phyloP scores from a whole-genome alignment of 2,888 invertebrate species.

The Automeris io region DNA sequence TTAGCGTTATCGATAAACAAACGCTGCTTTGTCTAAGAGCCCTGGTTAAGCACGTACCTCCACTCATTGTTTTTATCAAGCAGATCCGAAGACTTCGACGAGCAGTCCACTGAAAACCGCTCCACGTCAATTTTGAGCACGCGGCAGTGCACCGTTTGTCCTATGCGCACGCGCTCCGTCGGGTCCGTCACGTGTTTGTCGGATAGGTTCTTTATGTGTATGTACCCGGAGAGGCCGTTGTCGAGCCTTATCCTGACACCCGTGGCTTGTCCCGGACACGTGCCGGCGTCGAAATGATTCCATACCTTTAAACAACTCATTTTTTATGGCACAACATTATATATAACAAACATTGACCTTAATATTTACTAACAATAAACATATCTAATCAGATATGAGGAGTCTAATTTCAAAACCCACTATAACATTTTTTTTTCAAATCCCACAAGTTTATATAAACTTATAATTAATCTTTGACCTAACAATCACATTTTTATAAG shows the following conservation, averaged over 20 bases:
- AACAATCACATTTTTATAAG: no score
- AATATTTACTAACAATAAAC: no score
- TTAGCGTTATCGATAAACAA: no score
- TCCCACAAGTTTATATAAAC: no score
- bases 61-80: slow-evolving; percentile 93
- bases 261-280: slow-evolving; percentile 96
- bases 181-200: slow-evolving; percentile 96
- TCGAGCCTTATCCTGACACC: slow-evolving; percentile 94
- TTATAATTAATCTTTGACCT: no score
- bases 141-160: slow-evolving; percentile 90
- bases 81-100: slow-evolving; percentile 94
- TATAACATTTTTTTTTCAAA: no score
- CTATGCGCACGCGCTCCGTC: slow-evolving; percentile 90
- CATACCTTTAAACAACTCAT: slow-evolving; percentile 84
- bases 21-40: not conserved
- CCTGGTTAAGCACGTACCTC: slow-evolving; percentile 80
- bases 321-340: no score
- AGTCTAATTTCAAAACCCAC: no score
- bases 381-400: no score
- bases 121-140: slow-evolving; percentile 98
- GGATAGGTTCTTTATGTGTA: slow-evolving; percentile 94
- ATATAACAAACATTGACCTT: no score
- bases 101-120: slow-evolving; percentile 94
- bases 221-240: slow-evolving; percentile 94
- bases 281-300: slow-evolving; percentile 98